phyloP scores from a whole-genome alignment of 2,113 vertebrate genomes.

The Haplotaxodon microlepis region DNA sequence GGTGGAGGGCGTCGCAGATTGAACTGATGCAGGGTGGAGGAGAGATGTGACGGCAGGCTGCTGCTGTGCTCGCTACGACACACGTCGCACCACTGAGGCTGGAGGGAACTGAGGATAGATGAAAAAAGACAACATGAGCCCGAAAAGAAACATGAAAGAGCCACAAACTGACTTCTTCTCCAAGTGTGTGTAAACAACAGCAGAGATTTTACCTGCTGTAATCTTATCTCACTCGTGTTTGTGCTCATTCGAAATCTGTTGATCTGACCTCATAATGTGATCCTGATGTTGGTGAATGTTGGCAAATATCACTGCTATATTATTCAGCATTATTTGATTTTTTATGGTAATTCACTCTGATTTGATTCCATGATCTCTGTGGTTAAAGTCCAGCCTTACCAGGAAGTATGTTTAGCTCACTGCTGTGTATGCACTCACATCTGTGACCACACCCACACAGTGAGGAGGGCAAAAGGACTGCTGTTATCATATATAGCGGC shows the following conservation, averaged over 20 bases:
- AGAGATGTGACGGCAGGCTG: constrained; percentile 51
- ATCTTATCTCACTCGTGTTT: neutral
- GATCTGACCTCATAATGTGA: neutral
- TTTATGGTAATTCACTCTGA: neutral
- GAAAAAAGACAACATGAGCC: neutral
- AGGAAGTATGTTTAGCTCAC: neutral
- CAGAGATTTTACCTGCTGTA: neutral
- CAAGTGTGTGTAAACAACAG: neutral
- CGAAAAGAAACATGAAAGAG: neutral
- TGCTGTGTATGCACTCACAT: neutral
- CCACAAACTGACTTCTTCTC: neutral
- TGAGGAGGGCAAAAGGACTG: neutral
- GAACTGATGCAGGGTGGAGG: constrained; percentile 73
- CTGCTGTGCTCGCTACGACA: constrained; percentile 57
- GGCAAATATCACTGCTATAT: neutral
- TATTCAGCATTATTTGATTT: neutral
- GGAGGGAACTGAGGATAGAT: neutral
- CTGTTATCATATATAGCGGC: neutral
- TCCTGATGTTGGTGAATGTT: neutral
- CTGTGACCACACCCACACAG: neutral
- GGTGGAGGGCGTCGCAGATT: constrained; percentile 49
- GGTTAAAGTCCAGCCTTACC: neutral
- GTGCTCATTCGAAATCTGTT: neutral
- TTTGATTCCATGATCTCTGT: neutral
- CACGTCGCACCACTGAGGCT: constrained; percentile 59